Base-by-base conservation (phyloP, 2,888 invertebrate species). In the Eucera pruinosa region DNA sequence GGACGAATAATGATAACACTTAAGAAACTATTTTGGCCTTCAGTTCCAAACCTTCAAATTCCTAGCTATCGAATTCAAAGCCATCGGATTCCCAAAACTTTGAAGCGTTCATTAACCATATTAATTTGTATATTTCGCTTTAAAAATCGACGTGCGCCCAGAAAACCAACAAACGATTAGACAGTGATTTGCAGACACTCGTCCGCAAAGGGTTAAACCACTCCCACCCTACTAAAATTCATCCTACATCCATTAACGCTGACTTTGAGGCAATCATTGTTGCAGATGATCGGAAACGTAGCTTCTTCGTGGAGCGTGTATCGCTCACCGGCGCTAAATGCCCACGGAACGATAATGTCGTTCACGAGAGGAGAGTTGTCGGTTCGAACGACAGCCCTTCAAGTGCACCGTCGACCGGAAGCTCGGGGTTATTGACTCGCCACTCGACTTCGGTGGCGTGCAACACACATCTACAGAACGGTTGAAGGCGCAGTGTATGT, bases 361-460 rank as follows among this genome's bases (percentile, higher is more conserved):
- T 88, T 89, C 88, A 89, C 85, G 86, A 84, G 25, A 83, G 82
- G 73, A 82, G 89, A 87, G 89, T 90, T 89, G 90, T 89, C 84
- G 87, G 87, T 86, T 88, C 87, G 87, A 91, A 90, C 91, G 91
- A 91, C 91, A 91, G 89, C 84, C 88, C 85, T 88, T 89, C 86
- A 86, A 89, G 90, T 87, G 87, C 89, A 89, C 85, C 87, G 88
- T 79, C 83, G 86, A 64, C 84, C 86, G 89, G 90, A 88, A 89
- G 87, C 89, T 90, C 88, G 81, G 83, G 87, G 89, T 90, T 90
- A 91, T 91, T 91, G 91, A 91, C 90, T 91, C 89, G 89, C 88
- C 90, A 90, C 90, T 91, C 89, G 85, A 89, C 88, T 70, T 65
- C 86, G 85, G 81, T 79, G 84, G 82, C 82, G 83, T 62, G 70